These are phyloP conservation scores for Eleutherodactylus coqui DNA, from an alignment of 2,797 vertebrate genomes.

Conservation along the genomic window DNA sequence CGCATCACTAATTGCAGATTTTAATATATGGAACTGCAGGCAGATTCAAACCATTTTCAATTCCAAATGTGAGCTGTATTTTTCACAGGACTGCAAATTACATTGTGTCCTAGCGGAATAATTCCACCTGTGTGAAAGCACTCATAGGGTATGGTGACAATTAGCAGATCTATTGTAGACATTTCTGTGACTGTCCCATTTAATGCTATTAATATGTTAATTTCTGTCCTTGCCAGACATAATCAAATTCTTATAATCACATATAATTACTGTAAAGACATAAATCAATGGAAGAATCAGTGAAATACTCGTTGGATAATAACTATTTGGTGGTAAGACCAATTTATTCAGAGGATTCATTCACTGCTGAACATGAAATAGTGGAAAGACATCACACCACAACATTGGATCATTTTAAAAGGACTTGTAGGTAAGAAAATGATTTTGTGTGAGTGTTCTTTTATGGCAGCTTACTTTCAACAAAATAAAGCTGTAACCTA, in stretches of 20 bases:
- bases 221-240: constrained; percentile 14
- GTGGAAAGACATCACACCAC: constrained; percentile 82
- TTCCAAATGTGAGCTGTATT: no score
- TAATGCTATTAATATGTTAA: background rate
- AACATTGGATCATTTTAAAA: constrained; percentile 79
- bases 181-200: no score
- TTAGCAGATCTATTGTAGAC: no score
- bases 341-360: constrained; percentile 87
- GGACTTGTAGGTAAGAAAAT: constrained; percentile 83
- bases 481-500: background rate
- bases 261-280: background rate
- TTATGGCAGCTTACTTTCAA: background rate
- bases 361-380: constrained; percentile 82
- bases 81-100: no score
- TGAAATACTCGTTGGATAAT: constrained; percentile 78
- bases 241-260: background rate
- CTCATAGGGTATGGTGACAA: no score
- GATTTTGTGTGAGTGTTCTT: background rate
- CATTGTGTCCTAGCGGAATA: no score
- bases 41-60: no score
- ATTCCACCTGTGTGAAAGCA: no score
- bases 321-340: constrained; percentile 86
- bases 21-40: no score
- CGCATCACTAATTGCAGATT: no score
- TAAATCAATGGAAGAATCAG: constrained; percentile 66